phyloP scores from a whole-genome alignment of 2,797 vertebrate species.

The Periparus ater region DNA sequence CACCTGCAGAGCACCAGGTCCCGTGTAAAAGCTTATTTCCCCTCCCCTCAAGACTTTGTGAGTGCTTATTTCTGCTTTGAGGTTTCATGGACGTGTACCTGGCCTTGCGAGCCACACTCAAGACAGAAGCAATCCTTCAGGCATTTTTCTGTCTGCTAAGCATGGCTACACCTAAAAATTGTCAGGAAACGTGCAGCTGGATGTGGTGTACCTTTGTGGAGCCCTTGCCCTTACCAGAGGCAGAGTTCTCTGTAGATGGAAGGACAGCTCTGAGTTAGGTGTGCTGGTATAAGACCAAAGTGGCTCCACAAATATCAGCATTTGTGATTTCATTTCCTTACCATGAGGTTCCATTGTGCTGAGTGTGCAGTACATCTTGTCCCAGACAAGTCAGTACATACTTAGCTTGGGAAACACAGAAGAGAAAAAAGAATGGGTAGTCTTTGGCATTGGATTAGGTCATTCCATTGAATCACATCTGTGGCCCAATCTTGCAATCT shows the following conservation, averaged over 20 bases:
- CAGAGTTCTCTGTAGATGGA: background rate
- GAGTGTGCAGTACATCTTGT: background rate
- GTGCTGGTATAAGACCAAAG: background rate
- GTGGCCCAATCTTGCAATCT: background rate
- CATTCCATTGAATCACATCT: background rate
- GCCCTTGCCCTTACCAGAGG: background rate
- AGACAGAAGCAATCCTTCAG: background rate
- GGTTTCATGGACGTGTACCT: background rate
- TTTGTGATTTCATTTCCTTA: background rate
- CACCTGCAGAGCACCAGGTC: background rate
- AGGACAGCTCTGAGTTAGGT: background rate
- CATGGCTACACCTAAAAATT: background rate
- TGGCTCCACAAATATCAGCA: background rate
- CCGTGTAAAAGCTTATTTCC: background rate
- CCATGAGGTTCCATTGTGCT: fast-evolving
- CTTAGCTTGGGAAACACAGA: fast-evolving
- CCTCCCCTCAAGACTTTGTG: background rate
- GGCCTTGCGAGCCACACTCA: fast-evolving
- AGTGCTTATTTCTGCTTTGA: background rate
- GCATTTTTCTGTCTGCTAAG: background rate
- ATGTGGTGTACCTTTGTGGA: fast-evolving
- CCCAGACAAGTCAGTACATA: background rate
- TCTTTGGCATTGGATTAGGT: background rate
- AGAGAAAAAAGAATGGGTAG: background rate
- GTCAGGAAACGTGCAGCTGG: background rate